Percentiles rank a stretch among this genome's conserved stretches.
Conservation (phyloP, 2,888 invertebrate species). For the Eupeodes luniger region DNA sequence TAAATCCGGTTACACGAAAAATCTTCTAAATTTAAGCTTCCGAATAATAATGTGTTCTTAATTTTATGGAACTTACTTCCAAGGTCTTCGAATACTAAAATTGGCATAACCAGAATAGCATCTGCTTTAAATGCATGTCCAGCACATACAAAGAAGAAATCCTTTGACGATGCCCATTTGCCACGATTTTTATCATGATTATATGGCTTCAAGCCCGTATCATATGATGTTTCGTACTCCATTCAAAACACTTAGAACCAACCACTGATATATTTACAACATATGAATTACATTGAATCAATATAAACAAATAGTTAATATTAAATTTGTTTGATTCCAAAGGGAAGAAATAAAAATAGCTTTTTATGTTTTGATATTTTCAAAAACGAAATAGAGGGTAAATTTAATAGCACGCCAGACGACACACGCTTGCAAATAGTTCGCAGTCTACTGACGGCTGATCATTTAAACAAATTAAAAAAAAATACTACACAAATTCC, state of each 20-base stretch:
- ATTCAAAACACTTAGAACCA: neutral
- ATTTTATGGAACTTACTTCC: conserved; percentile 78
- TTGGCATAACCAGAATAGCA: conserved; percentile 90
- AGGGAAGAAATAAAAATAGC: too few relatives aligned
- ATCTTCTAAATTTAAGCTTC: too few relatives aligned
- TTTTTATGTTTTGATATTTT: neutral
- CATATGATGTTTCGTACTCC: conserved; percentile 79
- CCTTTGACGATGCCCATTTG: conserved; percentile 89
- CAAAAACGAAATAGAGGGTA: neutral
- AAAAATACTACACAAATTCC: neutral
- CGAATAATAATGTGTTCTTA: too few relatives aligned
- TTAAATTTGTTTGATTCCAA: neutral
- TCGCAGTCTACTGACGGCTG: neutral
- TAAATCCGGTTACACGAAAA: too few relatives aligned
- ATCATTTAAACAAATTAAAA: neutral
- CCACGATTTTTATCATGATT: conserved; percentile 84
- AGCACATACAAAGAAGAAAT: conserved; percentile 91
- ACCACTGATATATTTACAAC: neutral
- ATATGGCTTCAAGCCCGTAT: conserved; percentile 80
- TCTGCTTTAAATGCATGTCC: conserved; percentile 93
- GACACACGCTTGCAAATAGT: conserved; percentile 20
- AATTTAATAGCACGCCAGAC: neutral
- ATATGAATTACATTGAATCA: neutral
- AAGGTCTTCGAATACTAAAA: conserved; percentile 78
- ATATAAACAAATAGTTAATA: neutral